A percentile compares a stretch with the other conserved stretches of the same genome.
These are phyloP conservation scores for Volucella bombylans DNA, from an alignment of 2,888 invertebrate genomes.

Conservation along the genomic window DNA sequence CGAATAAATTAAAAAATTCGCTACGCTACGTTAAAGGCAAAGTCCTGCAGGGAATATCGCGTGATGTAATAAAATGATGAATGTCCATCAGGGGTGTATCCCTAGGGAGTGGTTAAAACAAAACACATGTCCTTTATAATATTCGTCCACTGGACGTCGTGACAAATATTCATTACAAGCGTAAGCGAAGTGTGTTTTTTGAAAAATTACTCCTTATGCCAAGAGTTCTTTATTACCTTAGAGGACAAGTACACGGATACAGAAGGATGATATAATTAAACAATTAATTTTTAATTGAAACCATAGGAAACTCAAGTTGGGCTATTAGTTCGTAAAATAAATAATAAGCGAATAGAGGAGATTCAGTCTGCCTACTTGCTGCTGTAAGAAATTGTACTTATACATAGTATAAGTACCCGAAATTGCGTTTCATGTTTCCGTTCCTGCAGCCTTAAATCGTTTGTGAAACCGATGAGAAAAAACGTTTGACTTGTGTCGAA, in stretches of 20 bases:
- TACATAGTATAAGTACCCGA: no score
- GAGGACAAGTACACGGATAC: background rate
- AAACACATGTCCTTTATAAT: conserved; percentile 45
- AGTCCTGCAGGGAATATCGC: conserved; percentile 56
- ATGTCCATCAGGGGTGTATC: conserved; percentile 59
- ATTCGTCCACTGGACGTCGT: conserved; percentile 18
- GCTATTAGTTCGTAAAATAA: background rate
- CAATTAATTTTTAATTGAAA: conserved; percentile 48
- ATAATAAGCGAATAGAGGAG: no score
- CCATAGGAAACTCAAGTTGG: conserved; percentile 14
- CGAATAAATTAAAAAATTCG: conserved; percentile 62
- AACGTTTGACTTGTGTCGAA: no score
- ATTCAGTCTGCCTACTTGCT: no score
- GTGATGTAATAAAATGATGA: conserved; percentile 69
- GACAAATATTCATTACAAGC: conserved; percentile 63
- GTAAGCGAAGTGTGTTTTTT: conserved; percentile 42
- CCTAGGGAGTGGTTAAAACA: conserved; percentile 64
- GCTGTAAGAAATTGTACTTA: no score
- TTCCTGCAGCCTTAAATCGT: no score
- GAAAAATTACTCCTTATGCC: conserved; percentile 12
- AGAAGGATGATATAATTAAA: conserved; percentile 41
- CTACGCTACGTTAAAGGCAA: conserved; percentile 47
- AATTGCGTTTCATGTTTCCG: no score
- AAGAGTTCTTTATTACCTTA: no score
- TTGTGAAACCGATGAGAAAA: no score